Evolutionary conservation across 2,888 invertebrate species (phyloP), one percentile per base, ranked within the genome.

Genomic region (Diarsia dahlii): DNA sequence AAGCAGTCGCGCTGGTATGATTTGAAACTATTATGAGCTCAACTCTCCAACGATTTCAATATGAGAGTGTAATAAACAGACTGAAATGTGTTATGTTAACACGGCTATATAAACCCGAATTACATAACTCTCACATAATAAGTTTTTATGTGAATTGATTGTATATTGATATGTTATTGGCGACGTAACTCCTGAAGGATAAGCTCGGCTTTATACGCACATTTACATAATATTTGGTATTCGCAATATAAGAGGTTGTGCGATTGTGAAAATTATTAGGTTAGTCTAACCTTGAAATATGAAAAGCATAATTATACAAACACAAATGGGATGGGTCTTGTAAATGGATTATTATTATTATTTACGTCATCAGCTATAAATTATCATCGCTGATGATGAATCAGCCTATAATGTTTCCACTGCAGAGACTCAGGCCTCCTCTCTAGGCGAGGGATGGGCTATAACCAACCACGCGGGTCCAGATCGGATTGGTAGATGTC

Each of bases 11-110:
- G 15, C 60, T 23, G 63, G 13, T 23, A 84, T 70, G 74, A 81
- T 71, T 74, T 73, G 34, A 71, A 78, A 81, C 81, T 76, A 81
- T 69, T 73, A 62, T 74, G 74, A 78, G 52, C 69, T 64, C 66
- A 20, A 54, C 54, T 76, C 71, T 81, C 62, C 74, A 76, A 67
- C 23, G 45, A 70, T 74, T 78, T 76, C 65, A 81, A 81, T 81
- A 54, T 58, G 28, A 73, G 28, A 60, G 63, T 28, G 20, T 56
- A 67, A 76, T 78, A 78, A 71, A 81, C 63, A 74, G 15, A 60
- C 23, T 46, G 28, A n/a, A 62, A 45, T n/a, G 18, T 63, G 46
- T 54, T 63, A 76, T 48, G 60, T 65, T 66, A 62, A 62, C 39
- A 60, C 64, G 45, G 63, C 45, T 56, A 23, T 62, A 64, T 28